These are phyloP conservation scores for Leucophenga montana DNA, from an alignment of 2,888 invertebrate genomes.

Conservation along the genomic window DNA sequence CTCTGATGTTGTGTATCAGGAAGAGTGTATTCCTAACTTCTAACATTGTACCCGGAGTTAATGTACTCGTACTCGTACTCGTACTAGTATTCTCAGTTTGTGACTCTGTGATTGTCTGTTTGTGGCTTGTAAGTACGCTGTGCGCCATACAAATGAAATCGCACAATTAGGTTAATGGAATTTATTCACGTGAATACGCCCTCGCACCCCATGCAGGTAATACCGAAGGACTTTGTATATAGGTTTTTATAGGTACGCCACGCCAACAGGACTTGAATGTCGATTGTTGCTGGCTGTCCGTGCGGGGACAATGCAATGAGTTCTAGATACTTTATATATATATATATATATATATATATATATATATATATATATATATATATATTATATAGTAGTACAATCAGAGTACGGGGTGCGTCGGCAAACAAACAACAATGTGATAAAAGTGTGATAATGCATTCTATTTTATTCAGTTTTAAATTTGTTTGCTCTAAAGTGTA, in stretches of 20 bases:
- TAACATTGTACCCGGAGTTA: not conserved
- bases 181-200: constrained; percentile 27
- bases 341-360: too few species aligned
- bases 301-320: too few species aligned
- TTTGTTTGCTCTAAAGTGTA: too few species aligned
- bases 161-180: constrained; percentile 29
- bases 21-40: not conserved
- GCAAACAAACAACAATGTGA: not conserved
- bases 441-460: constrained; percentile 21
- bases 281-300: not conserved
- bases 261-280: not conserved
- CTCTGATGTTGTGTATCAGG: constrained; percentile 7
- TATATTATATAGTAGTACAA: not conserved
- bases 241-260: too few species aligned
- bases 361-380: too few species aligned
- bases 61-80: not conserved
- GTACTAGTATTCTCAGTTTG: not conserved
- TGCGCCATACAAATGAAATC: constrained; percentile 18
- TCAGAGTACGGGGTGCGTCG: not conserved
- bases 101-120: not conserved
- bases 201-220: not conserved
- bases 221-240: too few species aligned
- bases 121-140: not conserved
- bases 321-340: too few species aligned
- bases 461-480: constrained; percentile 8